These are phyloP conservation scores for Listronotus bonariensis DNA, from an alignment of 1,140 invertebrate genomes.

Conservation along the genomic window DNA sequence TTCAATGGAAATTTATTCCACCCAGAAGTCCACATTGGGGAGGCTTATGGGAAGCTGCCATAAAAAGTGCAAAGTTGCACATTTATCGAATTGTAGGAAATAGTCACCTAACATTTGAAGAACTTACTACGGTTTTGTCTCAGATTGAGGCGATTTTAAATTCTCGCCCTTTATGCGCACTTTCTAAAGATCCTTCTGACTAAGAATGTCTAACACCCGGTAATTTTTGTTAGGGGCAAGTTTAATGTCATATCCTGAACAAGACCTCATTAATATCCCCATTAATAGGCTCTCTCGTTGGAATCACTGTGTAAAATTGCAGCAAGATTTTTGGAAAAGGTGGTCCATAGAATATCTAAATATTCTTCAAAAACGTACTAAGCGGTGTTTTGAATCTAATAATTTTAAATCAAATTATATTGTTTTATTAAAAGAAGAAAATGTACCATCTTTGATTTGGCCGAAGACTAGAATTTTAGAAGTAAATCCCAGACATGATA, in stretches of 20 bases:
- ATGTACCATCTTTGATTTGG: constrained; percentile 51
- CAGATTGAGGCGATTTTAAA: constrained; percentile 49
- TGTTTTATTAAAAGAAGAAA: constrained; percentile 52
- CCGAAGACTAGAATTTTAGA: constrained; percentile 34
- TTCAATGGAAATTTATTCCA: constrained; percentile 46
- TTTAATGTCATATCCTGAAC: constrained; percentile 40
- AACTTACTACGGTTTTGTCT: constrained; percentile 41
- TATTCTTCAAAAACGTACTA: constrained; percentile 31
- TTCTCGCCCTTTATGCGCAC: constrained; percentile 47
- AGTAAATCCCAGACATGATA: constrained; percentile 3
- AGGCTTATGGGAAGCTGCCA: constrained; percentile 45
- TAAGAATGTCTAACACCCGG: constrained; percentile 54
- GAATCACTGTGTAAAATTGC: constrained; percentile 39
- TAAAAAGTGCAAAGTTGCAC: constrained; percentile 48
- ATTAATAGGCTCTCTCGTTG: constrained; percentile 33
- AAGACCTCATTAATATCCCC: constrained; percentile 10
- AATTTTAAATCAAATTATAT: constrained; percentile 40
- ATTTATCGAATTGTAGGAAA: constrained; percentile 43
- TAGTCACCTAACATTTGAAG: constrained; percentile 46
- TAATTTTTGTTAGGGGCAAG: constrained; percentile 53
- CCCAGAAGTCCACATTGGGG: constrained; percentile 45
- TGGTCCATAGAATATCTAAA: constrained; percentile 45
- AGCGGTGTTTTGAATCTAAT: constrained; percentile 31
- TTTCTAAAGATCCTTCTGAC: constrained; percentile 44
- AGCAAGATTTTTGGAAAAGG: constrained; percentile 9